phyloP scores from a whole-genome alignment of 2,113 vertebrate genomes.

The Apaloderma vittatum region DNA sequence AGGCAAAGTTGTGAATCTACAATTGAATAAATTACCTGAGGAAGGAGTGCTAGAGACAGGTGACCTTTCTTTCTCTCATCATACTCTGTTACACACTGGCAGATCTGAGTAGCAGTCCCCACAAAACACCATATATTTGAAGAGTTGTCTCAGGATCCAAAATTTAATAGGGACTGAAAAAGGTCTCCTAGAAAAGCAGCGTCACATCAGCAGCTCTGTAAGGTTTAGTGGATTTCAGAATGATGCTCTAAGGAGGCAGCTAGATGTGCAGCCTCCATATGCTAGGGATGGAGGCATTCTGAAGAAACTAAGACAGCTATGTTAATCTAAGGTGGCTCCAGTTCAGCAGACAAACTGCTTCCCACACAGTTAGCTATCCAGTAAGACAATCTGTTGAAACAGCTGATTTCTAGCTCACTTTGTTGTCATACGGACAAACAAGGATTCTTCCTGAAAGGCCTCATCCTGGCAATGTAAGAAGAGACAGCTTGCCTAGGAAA shows the following conservation, averaged over 20 bases:
- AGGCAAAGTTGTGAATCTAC: background rate
- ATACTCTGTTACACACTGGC: background rate
- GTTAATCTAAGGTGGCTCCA: conserved; percentile 64
- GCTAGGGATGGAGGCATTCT: background rate
- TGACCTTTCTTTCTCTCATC: background rate
- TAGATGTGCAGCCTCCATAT: conserved; percentile 48
- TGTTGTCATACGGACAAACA: conserved; percentile 68
- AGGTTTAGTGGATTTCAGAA: background rate
- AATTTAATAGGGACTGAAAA: background rate
- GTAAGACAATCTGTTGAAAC: conserved; percentile 72
- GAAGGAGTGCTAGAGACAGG: background rate
- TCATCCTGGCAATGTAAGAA: conserved; percentile 56
- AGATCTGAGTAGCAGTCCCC: background rate
- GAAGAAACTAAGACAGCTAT: conserved; percentile 54
- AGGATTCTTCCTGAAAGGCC: conserved; percentile 67
- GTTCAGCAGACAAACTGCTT: conserved; percentile 68
- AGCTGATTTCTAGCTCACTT: conserved; percentile 71
- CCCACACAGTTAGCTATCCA: conserved; percentile 59
- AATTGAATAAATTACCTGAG: background rate
- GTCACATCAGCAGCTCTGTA: background rate
- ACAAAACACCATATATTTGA: background rate
- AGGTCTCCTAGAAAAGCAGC: background rate
- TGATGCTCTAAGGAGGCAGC: conserved; percentile 26
- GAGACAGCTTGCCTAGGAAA: conserved; percentile 65
- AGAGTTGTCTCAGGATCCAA: background rate